Evolutionary conservation across 2,113 vertebrate species (phyloP).

Genomic region (Rhombomys opimus): DNA sequence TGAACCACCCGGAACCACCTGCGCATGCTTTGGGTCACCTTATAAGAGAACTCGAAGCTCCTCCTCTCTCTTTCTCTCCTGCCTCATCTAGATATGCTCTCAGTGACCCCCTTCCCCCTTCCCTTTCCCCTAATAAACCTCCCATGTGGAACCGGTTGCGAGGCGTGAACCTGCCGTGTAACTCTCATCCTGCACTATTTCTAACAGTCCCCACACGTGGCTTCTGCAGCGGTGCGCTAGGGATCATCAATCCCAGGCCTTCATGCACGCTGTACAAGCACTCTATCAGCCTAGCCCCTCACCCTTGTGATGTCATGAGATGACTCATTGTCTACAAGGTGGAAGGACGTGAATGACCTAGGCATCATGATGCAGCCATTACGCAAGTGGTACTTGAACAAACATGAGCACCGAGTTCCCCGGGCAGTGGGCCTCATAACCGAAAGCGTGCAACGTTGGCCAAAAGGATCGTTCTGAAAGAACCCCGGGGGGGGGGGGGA

Average conservation of each 20-base stretch:
- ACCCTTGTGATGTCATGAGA: neutral
- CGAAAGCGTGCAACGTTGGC: neutral
- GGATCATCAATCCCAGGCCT: neutral
- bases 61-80: no score
- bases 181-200: no score
- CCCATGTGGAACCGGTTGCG: no score
- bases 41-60: no score
- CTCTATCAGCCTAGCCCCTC: neutral
- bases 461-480: neutral
- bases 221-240: neutral
- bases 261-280: neutral
- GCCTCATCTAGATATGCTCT: no score
- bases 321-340: no score
- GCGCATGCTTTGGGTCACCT: no score
- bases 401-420: neutral
- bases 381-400: neutral
- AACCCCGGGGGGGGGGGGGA: no score
- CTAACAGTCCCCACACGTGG: neutral
- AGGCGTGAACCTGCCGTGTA: no score
- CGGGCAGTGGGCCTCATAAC: neutral
- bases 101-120: no score
- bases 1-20: no score
- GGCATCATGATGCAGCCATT: neutral
- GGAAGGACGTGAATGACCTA: neutral
- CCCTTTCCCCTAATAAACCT: no score